Percentiles rank a stretch among this genome's conserved stretches.
phyloP scores from a whole-genome alignment of 2,113 vertebrate genomes.

The Pao palembangensis region DNA sequence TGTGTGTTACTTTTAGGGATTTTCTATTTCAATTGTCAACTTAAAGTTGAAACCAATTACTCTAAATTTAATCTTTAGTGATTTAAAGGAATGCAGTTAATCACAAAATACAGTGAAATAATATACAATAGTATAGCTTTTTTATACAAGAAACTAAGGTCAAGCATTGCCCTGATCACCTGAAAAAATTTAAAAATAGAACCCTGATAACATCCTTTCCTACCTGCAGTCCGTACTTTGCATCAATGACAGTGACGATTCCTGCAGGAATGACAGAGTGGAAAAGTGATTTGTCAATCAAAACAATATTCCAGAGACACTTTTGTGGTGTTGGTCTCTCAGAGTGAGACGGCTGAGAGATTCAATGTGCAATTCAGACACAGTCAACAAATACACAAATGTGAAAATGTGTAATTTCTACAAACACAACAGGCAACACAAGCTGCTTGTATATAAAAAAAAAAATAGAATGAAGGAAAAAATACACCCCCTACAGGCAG shows the following conservation, averaged over 20 bases:
- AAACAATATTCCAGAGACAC: conserved; percentile 10
- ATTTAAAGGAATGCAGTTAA: too few species aligned
- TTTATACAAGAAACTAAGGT: too few species aligned
- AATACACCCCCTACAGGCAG: too few species aligned
- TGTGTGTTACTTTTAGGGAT: too few species aligned
- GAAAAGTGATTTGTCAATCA: not conserved
- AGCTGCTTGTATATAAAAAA: not conserved
- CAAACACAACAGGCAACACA: not conserved
- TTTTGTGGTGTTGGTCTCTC: conserved; percentile 37
- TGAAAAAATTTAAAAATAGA: not conserved
- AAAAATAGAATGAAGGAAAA: not conserved
- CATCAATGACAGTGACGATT: conserved; percentile 90
- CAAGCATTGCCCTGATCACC: too few species aligned
- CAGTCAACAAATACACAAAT: conserved; percentile 4
- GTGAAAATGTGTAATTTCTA: conserved; percentile 11
- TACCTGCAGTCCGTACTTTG: conserved; percentile 91
- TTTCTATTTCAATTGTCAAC: too few species aligned
- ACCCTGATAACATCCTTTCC: conserved; percentile 16
- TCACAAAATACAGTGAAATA: too few species aligned
- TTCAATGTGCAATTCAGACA: conserved; percentile 13
- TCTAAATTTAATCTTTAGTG: too few species aligned
- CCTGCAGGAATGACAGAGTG: conserved; percentile 68
- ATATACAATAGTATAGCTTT: too few species aligned
- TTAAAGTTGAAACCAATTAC: too few species aligned
- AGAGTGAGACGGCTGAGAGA: conserved; percentile 54